A percentile compares a stretch with the other conserved stretches of the same genome.
phyloP scores from a whole-genome alignment of 2,888 invertebrate species.

The Sarcophaga rosellei region DNA sequence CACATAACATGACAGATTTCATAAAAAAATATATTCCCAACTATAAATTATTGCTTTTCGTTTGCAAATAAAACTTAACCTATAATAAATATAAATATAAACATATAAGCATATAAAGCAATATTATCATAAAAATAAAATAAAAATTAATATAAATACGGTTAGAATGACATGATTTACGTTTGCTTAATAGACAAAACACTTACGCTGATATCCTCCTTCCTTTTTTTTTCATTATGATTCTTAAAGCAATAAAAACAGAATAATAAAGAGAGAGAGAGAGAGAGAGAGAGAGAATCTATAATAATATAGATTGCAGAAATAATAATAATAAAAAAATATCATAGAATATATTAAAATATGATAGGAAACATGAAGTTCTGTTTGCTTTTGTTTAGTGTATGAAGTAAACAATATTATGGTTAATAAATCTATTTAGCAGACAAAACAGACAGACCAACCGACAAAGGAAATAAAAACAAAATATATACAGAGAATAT shows the following conservation, averaged over 20 bases:
- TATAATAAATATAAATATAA: neutral
- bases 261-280: neutral
- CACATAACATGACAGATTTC: too few relatives aligned
- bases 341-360: neutral
- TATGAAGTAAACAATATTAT: slow-evolving; percentile 45
- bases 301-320: neutral
- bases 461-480: too few relatives aligned
- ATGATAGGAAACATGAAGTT: slow-evolving; percentile 36
- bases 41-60: neutral
- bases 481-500: too few relatives aligned
- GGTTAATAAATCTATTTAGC: slow-evolving; percentile 59
- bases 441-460: slow-evolving; percentile 29
- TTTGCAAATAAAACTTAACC: neutral
- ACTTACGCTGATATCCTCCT: neutral
- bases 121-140: neutral
- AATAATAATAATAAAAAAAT: neutral
- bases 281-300: neutral
- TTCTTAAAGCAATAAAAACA: neutral
- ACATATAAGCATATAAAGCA: neutral
- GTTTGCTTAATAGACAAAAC: slow-evolving; percentile 27
- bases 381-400: too few relatives aligned
- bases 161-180: slow-evolving; percentile 36
- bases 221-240: neutral
- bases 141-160: slow-evolving; percentile 31
- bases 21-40: neutral